phyloP scores from a whole-genome alignment of 2,797 vertebrate species.

The Esox lucius region DNA sequence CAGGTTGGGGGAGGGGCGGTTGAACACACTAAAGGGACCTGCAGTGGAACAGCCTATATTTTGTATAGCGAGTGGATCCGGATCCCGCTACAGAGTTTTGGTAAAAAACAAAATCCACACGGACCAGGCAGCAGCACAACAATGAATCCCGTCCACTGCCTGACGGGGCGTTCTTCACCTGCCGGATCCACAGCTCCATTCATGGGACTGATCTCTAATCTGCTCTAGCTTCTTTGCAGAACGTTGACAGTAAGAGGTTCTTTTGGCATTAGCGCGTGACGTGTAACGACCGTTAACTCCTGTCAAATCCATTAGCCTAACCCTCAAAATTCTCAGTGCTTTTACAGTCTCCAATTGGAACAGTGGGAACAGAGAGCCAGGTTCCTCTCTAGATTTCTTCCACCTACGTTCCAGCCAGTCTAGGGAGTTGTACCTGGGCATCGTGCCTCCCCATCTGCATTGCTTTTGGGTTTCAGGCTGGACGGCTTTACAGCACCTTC shows the following conservation, averaged over 20 bases:
- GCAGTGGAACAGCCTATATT: neutral
- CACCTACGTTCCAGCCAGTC: too few relatives aligned
- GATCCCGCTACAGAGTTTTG: neutral
- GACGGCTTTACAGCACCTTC: too few relatives aligned
- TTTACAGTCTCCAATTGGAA: too few relatives aligned
- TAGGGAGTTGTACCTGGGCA: too few relatives aligned
- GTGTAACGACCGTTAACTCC: neutral
- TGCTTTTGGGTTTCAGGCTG: too few relatives aligned
- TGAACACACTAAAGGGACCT: neutral
- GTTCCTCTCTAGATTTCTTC: too few relatives aligned
- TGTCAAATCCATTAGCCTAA: neutral
- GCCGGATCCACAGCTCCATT: constrained; percentile 12
- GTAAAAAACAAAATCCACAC: too few relatives aligned
- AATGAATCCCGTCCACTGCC: constrained; percentile 37
- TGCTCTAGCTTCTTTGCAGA: neutral
- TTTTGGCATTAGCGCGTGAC: neutral
- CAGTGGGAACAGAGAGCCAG: too few relatives aligned
- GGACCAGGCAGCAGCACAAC: constrained; percentile 26
- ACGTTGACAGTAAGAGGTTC: neutral
- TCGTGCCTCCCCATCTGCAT: too few relatives aligned
- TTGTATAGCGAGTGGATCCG: neutral
- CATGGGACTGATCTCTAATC: constrained; percentile 5
- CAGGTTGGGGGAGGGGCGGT: neutral
- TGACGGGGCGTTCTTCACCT: constrained; percentile 5
- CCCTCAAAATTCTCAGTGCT: neutral